Conservation (phyloP, 1,140 invertebrate genomes). For the Lucilia cuprina region DNA sequence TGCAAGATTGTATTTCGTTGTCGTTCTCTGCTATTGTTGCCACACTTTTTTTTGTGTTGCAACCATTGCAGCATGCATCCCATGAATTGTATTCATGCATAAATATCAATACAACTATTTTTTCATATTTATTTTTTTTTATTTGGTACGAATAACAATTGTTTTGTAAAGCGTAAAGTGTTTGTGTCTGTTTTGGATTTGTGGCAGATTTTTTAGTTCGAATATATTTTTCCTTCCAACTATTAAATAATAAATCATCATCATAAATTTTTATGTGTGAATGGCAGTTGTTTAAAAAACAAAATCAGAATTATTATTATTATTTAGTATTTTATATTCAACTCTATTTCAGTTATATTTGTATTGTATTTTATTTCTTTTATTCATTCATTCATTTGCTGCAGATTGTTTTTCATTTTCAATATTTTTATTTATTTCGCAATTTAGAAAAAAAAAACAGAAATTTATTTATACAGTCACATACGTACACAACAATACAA, state of each 20-base stretch:
- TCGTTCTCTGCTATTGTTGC: not conserved
- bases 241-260: slow-evolving; percentile 33
- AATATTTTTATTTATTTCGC: not conserved
- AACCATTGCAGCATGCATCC: not conserved
- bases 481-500: not conserved
- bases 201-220: not conserved
- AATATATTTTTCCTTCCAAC: not conserved
- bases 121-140: not conserved
- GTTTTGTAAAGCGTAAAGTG: not conserved
- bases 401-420: not conserved
- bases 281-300: not conserved
- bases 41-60: not conserved
- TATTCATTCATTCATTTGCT: not conserved
- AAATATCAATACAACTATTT: not conserved
- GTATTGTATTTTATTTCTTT: not conserved
- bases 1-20: not conserved
- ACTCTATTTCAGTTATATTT: not conserved
- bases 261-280: slow-evolving; percentile 33
- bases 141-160: not conserved
- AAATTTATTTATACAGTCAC: not conserved
- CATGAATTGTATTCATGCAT: not conserved
- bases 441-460: not conserved
- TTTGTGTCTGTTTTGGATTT: not conserved
- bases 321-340: not conserved
- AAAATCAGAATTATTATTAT: too few relatives aligned